These are phyloP conservation scores for Hyles euphorbiae DNA, from an alignment of 1,140 invertebrate species.

Conservation along the genomic window DNA sequence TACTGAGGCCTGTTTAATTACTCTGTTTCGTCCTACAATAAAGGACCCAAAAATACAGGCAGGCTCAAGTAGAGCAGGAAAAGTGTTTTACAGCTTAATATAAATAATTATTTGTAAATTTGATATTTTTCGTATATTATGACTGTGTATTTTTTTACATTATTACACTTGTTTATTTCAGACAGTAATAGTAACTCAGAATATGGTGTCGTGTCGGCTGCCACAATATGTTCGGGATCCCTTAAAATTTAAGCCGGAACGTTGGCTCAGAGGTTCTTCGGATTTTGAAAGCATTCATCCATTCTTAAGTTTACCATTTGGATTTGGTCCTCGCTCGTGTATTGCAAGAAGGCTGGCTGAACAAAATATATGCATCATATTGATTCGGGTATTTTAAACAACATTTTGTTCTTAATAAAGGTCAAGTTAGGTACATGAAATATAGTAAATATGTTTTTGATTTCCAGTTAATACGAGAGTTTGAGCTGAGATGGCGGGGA, in stretches of 20 bases:
- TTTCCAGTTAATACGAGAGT: slow-evolving; percentile 81
- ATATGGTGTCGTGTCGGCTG: slow-evolving; percentile 85
- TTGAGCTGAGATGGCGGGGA: slow-evolving; percentile 82
- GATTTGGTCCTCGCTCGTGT: slow-evolving; percentile 90
- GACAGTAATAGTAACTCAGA: slow-evolving; percentile 92
- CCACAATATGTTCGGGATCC: slow-evolving; percentile 83
- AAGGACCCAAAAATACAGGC: too few relatives aligned
- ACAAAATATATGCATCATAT: slow-evolving; percentile 88
- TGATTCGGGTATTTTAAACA: slow-evolving; percentile 80
- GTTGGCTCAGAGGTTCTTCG: slow-evolving; percentile 80
- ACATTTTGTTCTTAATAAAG: neutral
- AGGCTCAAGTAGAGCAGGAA: too few relatives aligned
- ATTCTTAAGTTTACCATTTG: slow-evolving; percentile 90
- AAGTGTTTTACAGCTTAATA: too few relatives aligned
- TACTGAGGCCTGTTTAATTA: too few relatives aligned
- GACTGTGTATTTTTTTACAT: slow-evolving; percentile 13
- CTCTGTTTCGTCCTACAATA: too few relatives aligned
- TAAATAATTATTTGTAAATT: too few relatives aligned
- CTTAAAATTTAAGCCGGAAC: slow-evolving; percentile 83
- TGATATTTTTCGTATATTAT: too few relatives aligned
- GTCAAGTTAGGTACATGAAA: neutral
- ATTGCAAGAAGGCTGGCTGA: slow-evolving; percentile 92
- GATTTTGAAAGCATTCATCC: slow-evolving; percentile 80
- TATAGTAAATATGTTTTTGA: slow-evolving; percentile 8
- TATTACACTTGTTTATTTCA: slow-evolving; percentile 65